phyloP scores from a whole-genome alignment of 2,888 invertebrate genomes.

The Nemoura dubitans region DNA sequence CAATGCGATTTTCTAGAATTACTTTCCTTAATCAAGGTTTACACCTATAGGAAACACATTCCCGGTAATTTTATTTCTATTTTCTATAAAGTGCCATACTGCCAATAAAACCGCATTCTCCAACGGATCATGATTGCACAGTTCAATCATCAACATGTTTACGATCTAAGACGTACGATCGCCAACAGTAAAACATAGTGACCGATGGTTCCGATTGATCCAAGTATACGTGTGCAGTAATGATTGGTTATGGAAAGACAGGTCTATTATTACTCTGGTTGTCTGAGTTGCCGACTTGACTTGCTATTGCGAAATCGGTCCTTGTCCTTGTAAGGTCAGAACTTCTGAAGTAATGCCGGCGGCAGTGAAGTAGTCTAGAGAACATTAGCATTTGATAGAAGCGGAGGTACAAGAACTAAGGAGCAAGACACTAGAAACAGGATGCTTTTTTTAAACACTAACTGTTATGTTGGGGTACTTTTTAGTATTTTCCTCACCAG shows the following conservation, averaged over 20 bases:
- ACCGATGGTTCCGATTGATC: background rate
- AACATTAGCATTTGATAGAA: too few species aligned
- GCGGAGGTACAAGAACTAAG: too few species aligned
- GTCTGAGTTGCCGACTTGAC: background rate
- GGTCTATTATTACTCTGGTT: background rate
- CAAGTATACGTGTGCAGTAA: background rate
- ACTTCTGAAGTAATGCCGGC: background rate
- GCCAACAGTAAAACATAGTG: background rate
- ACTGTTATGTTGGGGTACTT: too few species aligned
- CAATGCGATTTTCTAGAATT: background rate
- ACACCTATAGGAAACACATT: background rate
- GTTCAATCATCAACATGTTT: background rate
- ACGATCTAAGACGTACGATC: background rate
- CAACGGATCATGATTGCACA: background rate
- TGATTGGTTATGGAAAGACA: background rate
- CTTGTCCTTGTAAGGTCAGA: background rate
- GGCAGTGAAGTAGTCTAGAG: background rate
- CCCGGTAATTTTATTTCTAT: background rate
- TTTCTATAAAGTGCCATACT: background rate
- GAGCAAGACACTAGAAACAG: too few species aligned
- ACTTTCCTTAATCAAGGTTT: background rate
- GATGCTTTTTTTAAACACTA: too few species aligned
- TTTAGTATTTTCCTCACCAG: too few species aligned
- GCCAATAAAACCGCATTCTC: background rate
- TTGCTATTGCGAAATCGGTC: background rate